These are phyloP conservation scores for Epistrophe eligans DNA, from an alignment of 2,888 invertebrate species.

Conservation along the genomic window DNA sequence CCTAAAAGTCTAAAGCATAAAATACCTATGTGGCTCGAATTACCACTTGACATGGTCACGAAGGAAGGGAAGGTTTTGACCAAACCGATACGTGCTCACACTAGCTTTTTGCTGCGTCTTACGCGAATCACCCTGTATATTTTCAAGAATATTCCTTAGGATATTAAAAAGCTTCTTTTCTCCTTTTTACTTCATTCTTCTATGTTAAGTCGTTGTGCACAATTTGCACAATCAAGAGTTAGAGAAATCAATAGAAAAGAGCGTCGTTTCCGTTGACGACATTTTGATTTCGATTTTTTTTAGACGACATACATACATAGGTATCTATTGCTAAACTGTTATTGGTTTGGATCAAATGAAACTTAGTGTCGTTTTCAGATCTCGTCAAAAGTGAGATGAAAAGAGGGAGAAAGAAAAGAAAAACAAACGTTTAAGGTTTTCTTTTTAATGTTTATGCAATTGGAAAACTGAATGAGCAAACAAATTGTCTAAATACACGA, in stretches of 20 bases:
- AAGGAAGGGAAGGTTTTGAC: no score
- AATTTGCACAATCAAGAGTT: constrained; percentile 36
- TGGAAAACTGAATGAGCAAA: constrained; percentile 33
- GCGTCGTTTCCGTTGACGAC: constrained; percentile 5
- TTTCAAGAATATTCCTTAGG: no score
- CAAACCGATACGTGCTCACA: no score
- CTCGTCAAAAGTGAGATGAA: constrained; percentile 25
- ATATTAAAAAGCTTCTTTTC: background rate
- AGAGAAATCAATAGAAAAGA: constrained; percentile 1
- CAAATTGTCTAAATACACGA: constrained; percentile 28
- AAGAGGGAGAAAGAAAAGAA: background rate
- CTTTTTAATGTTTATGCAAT: constrained; percentile 52
- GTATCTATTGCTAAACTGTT: constrained; percentile 57
- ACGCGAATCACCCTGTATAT: no score
- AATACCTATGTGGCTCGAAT: no score
- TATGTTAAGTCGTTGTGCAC: constrained; percentile 13
- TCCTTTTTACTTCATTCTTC: background rate
- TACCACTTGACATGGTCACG: no score
- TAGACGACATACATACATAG: background rate
- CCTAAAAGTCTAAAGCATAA: no score
- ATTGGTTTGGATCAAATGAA: constrained; percentile 67
- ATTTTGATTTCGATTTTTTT: constrained; percentile 38
- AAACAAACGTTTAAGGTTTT: constrained; percentile 58
- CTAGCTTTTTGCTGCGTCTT: no score
- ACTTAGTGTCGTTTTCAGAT: constrained; percentile 25